These are phyloP conservation scores for Benthosema pterotum DNA, from an alignment of 2,797 vertebrate genomes.

Conservation along the genomic window DNA sequence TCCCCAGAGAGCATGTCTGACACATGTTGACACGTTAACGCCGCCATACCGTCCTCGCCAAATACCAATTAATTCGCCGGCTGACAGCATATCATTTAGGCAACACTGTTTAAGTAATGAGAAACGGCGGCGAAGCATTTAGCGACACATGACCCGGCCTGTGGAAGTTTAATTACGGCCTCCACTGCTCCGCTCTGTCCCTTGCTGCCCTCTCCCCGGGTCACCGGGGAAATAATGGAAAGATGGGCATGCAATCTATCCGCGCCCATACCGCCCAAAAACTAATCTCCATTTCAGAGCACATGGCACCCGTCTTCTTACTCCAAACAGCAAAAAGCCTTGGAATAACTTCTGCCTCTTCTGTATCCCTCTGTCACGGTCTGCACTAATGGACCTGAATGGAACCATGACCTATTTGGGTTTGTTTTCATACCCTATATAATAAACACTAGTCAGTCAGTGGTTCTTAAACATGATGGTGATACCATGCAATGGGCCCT, in stretches of 20 bases:
- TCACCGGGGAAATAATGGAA: constrained; percentile 71
- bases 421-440: background rate
- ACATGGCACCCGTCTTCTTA: constrained; percentile 36
- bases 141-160: constrained; percentile 70
- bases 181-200: constrained; percentile 65
- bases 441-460: no score
- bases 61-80: constrained; percentile 68
- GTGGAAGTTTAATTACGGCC: constrained; percentile 79
- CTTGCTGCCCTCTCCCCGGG: constrained; percentile 63
- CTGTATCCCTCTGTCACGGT: constrained; percentile 9
- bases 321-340: constrained; percentile 27
- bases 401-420: background rate
- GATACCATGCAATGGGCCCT: no score
- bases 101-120: constrained; percentile 71
- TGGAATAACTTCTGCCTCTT: constrained; percentile 39
- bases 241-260: constrained; percentile 74
- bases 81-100: constrained; percentile 72
- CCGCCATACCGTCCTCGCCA: constrained; percentile 62
- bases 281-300: constrained; percentile 74
- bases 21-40: constrained; percentile 59
- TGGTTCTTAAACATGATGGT: no score
- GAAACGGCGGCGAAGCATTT: constrained; percentile 71
- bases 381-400: background rate
- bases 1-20: constrained; percentile 43
- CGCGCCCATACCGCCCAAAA: constrained; percentile 56